Percentiles rank a stretch among this genome's conserved stretches.
These are phyloP conservation scores for Hippocampus mohnikei DNA, from an alignment of 2,113 vertebrate genomes.

Conservation along the genomic window DNA sequence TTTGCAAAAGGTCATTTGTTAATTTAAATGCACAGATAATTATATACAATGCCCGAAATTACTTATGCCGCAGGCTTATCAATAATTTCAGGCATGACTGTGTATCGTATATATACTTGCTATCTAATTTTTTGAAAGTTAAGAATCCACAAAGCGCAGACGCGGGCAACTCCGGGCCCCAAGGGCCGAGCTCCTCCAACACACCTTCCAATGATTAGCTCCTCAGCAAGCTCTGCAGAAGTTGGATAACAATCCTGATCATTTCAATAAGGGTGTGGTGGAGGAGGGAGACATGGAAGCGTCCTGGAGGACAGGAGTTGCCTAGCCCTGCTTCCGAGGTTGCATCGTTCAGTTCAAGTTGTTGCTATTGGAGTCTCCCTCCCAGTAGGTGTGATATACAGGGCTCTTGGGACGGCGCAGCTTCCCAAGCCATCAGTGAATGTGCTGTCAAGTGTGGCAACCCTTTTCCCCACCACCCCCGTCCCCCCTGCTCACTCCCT, in stretches of 20 bases:
- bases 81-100: too few relatives aligned
- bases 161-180: too few relatives aligned
- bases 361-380: slow-evolving; percentile 38
- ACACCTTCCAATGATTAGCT: too few relatives aligned
- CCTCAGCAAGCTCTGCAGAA: too few relatives aligned
- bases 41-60: too few relatives aligned
- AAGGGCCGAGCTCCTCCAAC: too few relatives aligned
- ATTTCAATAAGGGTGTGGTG: too few relatives aligned
- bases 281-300: too few relatives aligned
- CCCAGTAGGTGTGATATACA: slow-evolving; percentile 40
- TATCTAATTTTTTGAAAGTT: background rate
- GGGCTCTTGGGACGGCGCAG: slow-evolving; percentile 48
- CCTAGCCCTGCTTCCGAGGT: background rate
- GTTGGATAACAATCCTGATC: too few relatives aligned
- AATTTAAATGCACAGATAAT: background rate
- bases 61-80: too few relatives aligned
- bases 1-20: slow-evolving; percentile 1
- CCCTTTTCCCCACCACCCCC: slow-evolving; percentile 19
- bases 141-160: background rate
- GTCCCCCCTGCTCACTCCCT: slow-evolving; percentile 13
- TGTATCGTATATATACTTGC: too few relatives aligned
- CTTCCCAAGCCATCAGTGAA: slow-evolving; percentile 46
- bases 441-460: slow-evolving; percentile 42
- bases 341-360: slow-evolving; percentile 1
- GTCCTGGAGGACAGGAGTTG: too few relatives aligned